A percentile compares a stretch with the other conserved stretches of the same genome.
Evolutionary conservation across 2,113 vertebrate species (phyloP).

Genomic region (Plecotus auritus): DNA sequence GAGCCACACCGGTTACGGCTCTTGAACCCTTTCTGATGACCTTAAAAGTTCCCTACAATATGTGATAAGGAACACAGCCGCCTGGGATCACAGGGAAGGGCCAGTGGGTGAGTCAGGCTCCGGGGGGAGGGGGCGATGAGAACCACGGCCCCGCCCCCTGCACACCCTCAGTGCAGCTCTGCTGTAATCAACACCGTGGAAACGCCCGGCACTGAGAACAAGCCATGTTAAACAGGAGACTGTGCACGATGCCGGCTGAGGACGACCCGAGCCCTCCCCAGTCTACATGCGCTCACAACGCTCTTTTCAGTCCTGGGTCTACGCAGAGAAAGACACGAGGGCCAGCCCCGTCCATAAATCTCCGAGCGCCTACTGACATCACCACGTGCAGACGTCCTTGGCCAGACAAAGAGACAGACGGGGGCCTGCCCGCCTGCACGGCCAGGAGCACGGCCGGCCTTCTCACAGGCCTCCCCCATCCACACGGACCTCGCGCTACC

Average conservation of each 20-base stretch:
- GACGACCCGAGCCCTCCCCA: background rate
- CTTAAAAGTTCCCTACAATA: background rate
- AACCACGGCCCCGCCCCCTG: background rate
- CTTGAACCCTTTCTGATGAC: background rate
- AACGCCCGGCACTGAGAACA: background rate
- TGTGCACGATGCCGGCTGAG: background rate
- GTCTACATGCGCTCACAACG: background rate
- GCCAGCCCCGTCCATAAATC: conserved; percentile 27
- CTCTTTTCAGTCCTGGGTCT: conserved; percentile 38
- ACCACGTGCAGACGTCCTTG: conserved; percentile 63
- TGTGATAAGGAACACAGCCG: background rate
- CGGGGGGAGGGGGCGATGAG: too few relatives aligned
- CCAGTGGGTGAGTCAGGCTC: background rate
- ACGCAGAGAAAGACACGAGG: conserved; percentile 1
- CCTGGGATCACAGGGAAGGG: background rate
- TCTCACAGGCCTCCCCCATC: conserved; percentile 37
- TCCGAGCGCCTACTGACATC: conserved; percentile 26
- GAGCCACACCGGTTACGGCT: too few relatives aligned
- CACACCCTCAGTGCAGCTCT: background rate
- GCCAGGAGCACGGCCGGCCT: background rate
- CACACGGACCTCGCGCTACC: conserved; percentile 11
- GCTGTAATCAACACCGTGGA: background rate
- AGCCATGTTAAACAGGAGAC: background rate
- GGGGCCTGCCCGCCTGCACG: background rate
- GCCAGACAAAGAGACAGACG: conserved; percentile 27